Base-by-base conservation (phyloP, 2,113 vertebrate genomes). In the Lota lota region DNA sequence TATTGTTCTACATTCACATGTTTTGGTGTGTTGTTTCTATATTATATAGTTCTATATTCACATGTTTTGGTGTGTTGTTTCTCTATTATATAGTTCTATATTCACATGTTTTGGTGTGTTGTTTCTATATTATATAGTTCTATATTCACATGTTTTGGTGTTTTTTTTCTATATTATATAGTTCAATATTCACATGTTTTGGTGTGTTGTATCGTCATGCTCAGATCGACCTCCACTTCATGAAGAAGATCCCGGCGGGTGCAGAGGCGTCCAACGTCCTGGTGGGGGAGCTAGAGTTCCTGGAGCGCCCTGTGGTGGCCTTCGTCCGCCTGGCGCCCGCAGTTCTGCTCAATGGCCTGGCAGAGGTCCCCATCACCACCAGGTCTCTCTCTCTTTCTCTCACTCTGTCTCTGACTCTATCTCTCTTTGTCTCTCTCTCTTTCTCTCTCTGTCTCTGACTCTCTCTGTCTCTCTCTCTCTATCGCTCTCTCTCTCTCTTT, bases 171-270 rank as follows among this genome's bases (percentile, higher is more conserved):
- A 12, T 47, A 2, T 47, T 11, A 5, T 33, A 33, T 4, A 33
- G 28, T 6, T 33, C 28, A 5, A 33, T 33, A 33, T 33, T 33
- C 28, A 33, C 28, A 28, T 28, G 28, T 33, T 6, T 5, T 33
- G 2, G 7, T 64, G 14, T 53, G 5, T 20, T 53, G 11, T 33
- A 4, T 33, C 57, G 20, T 16, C 51, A 51, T 19, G 19, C 19
- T 36, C 58, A 99, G 97, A 95, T 99, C 85, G 97, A 99, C 86
- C 92, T 98, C 11, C 97, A 99, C 89, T 99, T 99, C 85, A 99
- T 99, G 97, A 99, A 99, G 86, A 99, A 99, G 90, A 99, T 99
- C 75, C 97, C 97, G 51, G 94, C 97, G 10, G 97, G 97, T 57
- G 97, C 97, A 1, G 97, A 99, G 86, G 97, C 97, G 0, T 99